A percentile compares a stretch with the other conserved stretches of the same genome.
phyloP scores from a whole-genome alignment of 92 coral and sea anemone genomes.

The Epizoanthus fatuus region DNA sequence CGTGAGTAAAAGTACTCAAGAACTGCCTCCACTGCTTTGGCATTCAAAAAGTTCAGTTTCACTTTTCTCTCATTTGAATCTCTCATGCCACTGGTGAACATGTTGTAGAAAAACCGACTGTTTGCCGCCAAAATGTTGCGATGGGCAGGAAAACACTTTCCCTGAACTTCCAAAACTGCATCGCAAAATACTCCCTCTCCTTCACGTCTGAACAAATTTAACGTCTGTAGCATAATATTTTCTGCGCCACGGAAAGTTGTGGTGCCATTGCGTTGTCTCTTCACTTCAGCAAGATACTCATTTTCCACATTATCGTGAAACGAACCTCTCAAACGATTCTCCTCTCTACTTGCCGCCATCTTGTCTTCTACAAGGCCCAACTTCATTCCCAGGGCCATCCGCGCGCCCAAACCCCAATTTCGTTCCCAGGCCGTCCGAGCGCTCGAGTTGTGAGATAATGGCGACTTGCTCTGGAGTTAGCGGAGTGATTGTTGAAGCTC shows the following conservation, averaged over 20 bases:
- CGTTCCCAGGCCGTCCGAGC: too few species aligned
- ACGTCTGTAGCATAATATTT: conserved; percentile 30
- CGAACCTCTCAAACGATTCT: too few species aligned
- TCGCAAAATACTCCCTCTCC: conserved; percentile 84
- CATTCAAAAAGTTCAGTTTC: conserved; percentile 59
- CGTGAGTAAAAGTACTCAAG: conserved; percentile 83
- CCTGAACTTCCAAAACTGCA: conserved; percentile 71
- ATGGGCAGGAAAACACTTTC: conserved; percentile 68
- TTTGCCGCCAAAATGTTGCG: conserved; percentile 85
- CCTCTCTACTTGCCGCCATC: too few species aligned
- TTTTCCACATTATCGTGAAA: too few species aligned
- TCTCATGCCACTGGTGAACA: conserved; percentile 84
- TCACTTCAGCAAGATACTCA: too few species aligned
- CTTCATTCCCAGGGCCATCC: background rate
- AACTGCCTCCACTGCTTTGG: conserved; percentile 61
- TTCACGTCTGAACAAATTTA: conserved; percentile 70
- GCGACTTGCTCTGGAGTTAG: background rate
- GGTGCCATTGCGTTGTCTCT: too few species aligned
- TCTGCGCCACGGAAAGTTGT: too few species aligned
- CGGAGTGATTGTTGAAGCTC: background rate
- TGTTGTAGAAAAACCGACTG: conserved; percentile 81
- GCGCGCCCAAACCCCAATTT: background rate
- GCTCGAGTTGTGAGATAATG: too few species aligned
- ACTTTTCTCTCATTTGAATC: conserved; percentile 72
- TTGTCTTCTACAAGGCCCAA: too few species aligned